Base-by-base conservation (phyloP, 2,113 vertebrate species). In the Numenius arquata region DNA sequence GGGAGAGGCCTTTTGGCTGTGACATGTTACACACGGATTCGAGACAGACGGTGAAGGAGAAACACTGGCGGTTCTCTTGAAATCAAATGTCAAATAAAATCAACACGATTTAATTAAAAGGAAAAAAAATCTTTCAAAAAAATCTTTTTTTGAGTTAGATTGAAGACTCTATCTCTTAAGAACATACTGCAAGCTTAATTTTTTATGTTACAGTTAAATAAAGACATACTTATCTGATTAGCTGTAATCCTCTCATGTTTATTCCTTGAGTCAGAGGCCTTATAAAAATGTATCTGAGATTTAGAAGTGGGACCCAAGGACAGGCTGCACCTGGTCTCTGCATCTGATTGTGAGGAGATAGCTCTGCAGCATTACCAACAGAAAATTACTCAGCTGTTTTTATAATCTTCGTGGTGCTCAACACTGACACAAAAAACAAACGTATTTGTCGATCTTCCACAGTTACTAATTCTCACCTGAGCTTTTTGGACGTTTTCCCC, bases 121-220 rank as follows among this genome's bases (percentile, higher is more conserved):
- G 40, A 55, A 82, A 94, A 90, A 85, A 87, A 84, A 56, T 61
- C 34, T 88, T 94, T 76, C 27, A 0, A 85, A 92, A 92, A 82
- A 47, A 76, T 82, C 94, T 95, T n/a, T n/a, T n/a, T n/a, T 95
- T 85, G 89, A 45, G 41, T 89, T 76, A 70, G 53, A 89, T 88
- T 93, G 89, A 96, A 70, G 74, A 82, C 88, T 95, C 95, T 97
- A 85, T 96, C 96, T 96, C 92, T 89, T 95, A 94, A 95, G 83
- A 93, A 89, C 95, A 86, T 93, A 63, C 92, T 55, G 38, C 83
- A 87, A 95, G 76, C 88, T 94, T 93, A 76, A 85, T 92, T 97
- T 94, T 86, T 96, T 77, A 85, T 93, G 89, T 92, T 96, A 82
- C 83, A 79, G 95, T 92, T 92, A 95, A 93, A 95, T 89, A 91